Evolutionary conservation across 2,888 invertebrate species (phyloP).

Genomic region (Coelinius sp.): DNA sequence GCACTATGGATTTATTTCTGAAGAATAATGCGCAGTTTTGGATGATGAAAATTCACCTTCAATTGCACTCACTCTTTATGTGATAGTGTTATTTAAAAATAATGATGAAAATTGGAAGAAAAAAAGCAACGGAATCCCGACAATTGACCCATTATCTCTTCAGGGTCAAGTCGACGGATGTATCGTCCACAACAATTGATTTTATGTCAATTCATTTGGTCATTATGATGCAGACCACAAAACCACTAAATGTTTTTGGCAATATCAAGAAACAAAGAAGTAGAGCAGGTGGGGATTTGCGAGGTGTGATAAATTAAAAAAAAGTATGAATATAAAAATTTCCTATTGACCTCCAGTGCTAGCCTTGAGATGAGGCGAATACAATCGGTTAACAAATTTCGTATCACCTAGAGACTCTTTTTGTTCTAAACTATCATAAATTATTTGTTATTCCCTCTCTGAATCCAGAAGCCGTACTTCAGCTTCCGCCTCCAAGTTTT

Average conservation of each 20-base stretch:
- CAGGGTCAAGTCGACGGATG: background rate
- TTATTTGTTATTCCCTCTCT: constrained; percentile 5
- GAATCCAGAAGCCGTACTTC: background rate
- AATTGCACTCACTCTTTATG: constrained; percentile 1
- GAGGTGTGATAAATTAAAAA: background rate
- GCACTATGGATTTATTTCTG: background rate
- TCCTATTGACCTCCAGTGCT: background rate
- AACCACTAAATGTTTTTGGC: background rate
- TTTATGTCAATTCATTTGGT: background rate
- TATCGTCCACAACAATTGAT: background rate
- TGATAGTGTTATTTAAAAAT: background rate
- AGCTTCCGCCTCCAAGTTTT: constrained; percentile 4
- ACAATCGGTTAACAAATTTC: constrained; percentile 11
- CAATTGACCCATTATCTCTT: background rate
- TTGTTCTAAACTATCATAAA: background rate
- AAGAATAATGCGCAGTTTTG: background rate
- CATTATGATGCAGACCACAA: background rate
- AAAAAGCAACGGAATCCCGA: background rate
- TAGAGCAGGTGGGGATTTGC: background rate
- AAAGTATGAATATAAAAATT: background rate
- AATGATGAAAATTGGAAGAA: background rate
- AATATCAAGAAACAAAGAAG: background rate
- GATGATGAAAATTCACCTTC: constrained; percentile 9
- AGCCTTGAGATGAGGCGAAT: constrained; percentile 3
- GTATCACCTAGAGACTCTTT: constrained; percentile 2